phyloP scores from a whole-genome alignment of 2,113 vertebrate genomes.

The Amphiprion ocellaris region DNA sequence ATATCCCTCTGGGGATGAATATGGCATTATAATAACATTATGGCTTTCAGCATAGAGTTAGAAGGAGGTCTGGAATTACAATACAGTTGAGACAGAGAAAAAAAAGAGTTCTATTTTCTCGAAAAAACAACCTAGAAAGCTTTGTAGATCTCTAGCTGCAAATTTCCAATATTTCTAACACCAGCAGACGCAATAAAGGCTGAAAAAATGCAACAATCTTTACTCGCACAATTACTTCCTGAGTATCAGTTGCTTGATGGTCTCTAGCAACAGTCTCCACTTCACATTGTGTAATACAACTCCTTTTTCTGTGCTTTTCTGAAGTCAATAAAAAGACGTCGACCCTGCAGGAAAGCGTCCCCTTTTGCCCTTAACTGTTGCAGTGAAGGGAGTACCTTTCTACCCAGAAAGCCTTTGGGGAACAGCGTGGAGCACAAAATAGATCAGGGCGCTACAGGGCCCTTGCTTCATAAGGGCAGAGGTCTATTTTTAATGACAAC shows the following conservation, averaged over 20 bases:
- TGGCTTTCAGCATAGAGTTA: constrained; percentile 19
- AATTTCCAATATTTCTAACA: constrained; percentile 6
- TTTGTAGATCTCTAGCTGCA: constrained; percentile 21
- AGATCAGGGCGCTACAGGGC: constrained; percentile 62
- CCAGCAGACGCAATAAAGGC: constrained; percentile 19
- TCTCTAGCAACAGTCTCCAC: constrained; percentile 45
- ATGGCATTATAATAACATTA: constrained; percentile 32
- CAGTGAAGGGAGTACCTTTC: constrained; percentile 52
- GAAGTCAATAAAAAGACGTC: constrained; percentile 66
- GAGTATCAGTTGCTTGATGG: constrained; percentile 45
- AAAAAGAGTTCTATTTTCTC: background rate
- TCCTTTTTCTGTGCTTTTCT: constrained; percentile 43
- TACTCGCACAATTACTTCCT: constrained; percentile 45
- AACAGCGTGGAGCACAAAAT: constrained; percentile 49
- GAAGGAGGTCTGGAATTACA: constrained; percentile 8
- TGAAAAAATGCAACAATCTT: background rate
- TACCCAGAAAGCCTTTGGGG: constrained; percentile 54
- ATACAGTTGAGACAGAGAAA: background rate
- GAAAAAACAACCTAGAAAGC: background rate
- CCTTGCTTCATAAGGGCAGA: constrained; percentile 64
- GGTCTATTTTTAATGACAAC: constrained; percentile 82
- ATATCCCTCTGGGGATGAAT: constrained; percentile 47
- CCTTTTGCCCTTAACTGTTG: constrained; percentile 59
- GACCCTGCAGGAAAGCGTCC: constrained; percentile 46
- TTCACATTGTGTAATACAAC: constrained; percentile 21